Evolutionary conservation across 2,888 invertebrate genomes (phyloP).

Genomic region (Cephus rjabovi): DNA sequence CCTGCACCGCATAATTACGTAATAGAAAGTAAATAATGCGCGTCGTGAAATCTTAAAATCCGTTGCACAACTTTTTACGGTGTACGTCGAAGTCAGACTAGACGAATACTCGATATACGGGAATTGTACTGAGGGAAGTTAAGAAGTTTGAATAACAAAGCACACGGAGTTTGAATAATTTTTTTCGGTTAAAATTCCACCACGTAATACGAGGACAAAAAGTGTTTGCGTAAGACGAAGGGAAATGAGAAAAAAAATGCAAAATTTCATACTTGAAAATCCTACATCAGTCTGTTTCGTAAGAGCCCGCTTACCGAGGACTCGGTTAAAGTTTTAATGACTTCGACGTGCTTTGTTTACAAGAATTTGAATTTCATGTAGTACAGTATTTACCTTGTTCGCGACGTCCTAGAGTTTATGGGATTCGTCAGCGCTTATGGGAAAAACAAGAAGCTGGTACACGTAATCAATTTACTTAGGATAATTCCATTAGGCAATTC

Average conservation of each 20-base stretch:
- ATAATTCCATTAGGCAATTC: neutral
- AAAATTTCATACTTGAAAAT: neutral
- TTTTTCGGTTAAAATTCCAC: neutral
- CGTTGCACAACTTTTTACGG: neutral
- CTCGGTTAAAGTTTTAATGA: neutral
- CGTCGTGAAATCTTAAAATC: neutral
- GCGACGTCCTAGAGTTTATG: neutral
- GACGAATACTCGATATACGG: neutral
- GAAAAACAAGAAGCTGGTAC: neutral
- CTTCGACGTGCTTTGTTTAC: neutral
- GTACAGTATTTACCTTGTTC: neutral
- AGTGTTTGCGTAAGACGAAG: neutral
- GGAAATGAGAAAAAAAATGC: neutral
- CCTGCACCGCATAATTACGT: neutral
- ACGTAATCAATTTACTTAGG: neutral
- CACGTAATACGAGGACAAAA: too few relatives aligned
- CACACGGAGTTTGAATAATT: neutral
- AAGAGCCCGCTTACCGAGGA: neutral
- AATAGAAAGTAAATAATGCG: neutral
- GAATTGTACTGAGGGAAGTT: neutral
- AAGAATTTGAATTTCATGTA: neutral
- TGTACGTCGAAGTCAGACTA: neutral
- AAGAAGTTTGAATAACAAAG: neutral
- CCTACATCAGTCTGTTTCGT: neutral
- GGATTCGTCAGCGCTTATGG: neutral